Conservation (phyloP, 1,140 invertebrate genomes). For the Formica selysi region DNA sequence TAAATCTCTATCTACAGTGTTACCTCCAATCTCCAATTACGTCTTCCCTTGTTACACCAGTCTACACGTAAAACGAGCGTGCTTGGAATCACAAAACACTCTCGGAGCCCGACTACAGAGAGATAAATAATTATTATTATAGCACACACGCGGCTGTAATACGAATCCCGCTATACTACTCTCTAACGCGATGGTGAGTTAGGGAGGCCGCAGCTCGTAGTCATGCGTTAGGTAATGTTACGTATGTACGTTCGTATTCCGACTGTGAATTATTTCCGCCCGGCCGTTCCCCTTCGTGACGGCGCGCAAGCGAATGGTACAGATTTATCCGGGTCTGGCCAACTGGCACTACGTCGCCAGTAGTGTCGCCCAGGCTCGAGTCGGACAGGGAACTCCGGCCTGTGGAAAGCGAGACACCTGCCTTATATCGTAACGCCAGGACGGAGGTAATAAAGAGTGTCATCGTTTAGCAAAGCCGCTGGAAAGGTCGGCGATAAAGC, state of each 20-base stretch:
- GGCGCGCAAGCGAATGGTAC: slow-evolving; percentile 19
- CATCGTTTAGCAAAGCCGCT: slow-evolving; percentile 70
- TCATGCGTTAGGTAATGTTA: slow-evolving; percentile 48
- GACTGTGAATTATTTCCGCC: slow-evolving; percentile 44
- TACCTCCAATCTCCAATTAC: slow-evolving; percentile 9
- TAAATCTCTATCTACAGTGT: background rate
- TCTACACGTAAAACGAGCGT: slow-evolving; percentile 17
- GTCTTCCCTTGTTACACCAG: slow-evolving; percentile 6
- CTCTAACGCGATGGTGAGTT: slow-evolving; percentile 36
- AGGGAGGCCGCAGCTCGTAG: slow-evolving; percentile 7
- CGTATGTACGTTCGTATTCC: slow-evolving; percentile 47
- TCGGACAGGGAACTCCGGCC: slow-evolving; percentile 26
- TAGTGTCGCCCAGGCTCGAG: slow-evolving; percentile 25
- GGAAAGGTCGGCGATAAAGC: slow-evolving; percentile 72
- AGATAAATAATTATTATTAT: slow-evolving; percentile 50
- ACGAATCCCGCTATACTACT: background rate
- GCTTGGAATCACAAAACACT: background rate
- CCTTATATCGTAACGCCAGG: slow-evolving; percentile 49
- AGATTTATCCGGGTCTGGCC: slow-evolving; percentile 65
- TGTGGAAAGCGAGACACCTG: background rate
- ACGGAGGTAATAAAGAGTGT: slow-evolving; percentile 74
- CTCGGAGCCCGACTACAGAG: background rate
- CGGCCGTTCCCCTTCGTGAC: slow-evolving; percentile 30
- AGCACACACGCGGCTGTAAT: slow-evolving; percentile 10
- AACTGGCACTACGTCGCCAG: slow-evolving; percentile 18